A percentile compares a stretch with the other conserved stretches of the same genome.
phyloP scores from a whole-genome alignment of 2,113 vertebrate genomes.

The Microcebus jonahi region DNA sequence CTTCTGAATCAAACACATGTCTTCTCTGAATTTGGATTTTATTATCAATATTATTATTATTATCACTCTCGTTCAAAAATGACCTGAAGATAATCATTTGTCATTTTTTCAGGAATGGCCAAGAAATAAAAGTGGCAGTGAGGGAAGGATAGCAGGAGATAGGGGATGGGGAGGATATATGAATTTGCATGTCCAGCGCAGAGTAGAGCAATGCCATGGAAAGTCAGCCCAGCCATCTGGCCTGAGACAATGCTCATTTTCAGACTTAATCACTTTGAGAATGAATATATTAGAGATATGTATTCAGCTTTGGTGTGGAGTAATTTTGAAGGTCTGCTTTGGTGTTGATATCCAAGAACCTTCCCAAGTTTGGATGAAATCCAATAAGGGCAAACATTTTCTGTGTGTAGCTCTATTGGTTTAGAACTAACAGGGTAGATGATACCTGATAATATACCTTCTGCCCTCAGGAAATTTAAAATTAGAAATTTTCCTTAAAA shows the following conservation, averaged over 20 bases:
- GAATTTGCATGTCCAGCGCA: conserved; percentile 63
- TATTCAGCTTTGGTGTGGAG: conserved; percentile 47
- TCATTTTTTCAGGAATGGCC: conserved; percentile 31
- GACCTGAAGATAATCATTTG: conserved; percentile 52
- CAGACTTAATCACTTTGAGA: conserved; percentile 59
- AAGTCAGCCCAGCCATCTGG: conserved; percentile 68
- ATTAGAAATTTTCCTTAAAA: background rate
- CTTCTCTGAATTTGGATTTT: conserved; percentile 67
- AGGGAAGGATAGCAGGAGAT: background rate
- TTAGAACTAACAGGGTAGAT: background rate
- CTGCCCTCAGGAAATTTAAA: background rate
- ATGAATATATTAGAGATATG: conserved; percentile 32
- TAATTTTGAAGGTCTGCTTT: conserved; percentile 37
- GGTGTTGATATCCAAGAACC: background rate
- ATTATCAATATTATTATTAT: conserved; percentile 51
- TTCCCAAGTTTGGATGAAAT: conserved; percentile 54
- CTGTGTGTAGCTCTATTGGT: background rate
- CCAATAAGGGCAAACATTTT: conserved; percentile 25
- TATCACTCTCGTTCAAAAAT: conserved; percentile 56
- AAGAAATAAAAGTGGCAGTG: background rate
- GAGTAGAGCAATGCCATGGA: conserved; percentile 48
- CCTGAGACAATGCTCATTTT: conserved; percentile 56
- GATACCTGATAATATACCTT: background rate
- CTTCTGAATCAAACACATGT: conserved; percentile 54
- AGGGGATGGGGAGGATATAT: background rate